These are phyloP conservation scores for Rugalucina vietnamica DNA, from an alignment of 2,888 invertebrate species.

Conservation along the genomic window DNA sequence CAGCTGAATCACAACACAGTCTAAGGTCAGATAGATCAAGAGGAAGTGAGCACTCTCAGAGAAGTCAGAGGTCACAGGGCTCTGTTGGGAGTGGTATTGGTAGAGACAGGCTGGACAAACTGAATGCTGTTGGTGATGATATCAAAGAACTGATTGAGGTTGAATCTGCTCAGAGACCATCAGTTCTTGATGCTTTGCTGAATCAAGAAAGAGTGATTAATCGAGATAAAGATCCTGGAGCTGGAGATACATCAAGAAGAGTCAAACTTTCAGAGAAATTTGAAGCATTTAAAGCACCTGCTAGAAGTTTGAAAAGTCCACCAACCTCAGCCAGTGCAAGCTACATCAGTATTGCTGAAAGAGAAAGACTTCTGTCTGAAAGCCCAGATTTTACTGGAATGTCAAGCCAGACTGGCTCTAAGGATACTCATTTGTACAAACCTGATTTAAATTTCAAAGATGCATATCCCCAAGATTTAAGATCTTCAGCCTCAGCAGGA, in stretches of 20 bases:
- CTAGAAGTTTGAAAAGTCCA: constrained; percentile 23
- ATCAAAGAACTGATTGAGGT: constrained; percentile 60
- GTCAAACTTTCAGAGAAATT: constrained; percentile 51
- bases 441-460: background rate
- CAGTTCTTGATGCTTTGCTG: background rate
- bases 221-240: background rate
- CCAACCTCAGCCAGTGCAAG: constrained; percentile 5
- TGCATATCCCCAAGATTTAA: background rate
- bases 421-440: background rate
- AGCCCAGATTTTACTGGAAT: constrained; percentile 31
- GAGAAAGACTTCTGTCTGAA: constrained; percentile 56
- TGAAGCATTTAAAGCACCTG: constrained; percentile 36
- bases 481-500: background rate
- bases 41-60: constrained; percentile 32
- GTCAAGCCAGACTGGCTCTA: background rate
- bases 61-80: constrained; percentile 24
- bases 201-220: background rate
- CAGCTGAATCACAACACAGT: constrained; percentile 53
- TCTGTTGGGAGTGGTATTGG: constrained; percentile 18
- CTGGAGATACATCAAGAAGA: constrained; percentile 32
- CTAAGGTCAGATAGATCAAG: constrained; percentile 35
- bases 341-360: constrained; percentile 61
- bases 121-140: constrained; percentile 52
- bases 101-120: constrained; percentile 45
- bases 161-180: constrained; percentile 58